Base-by-base conservation (phyloP, 2,797 vertebrate genomes). In the Lateolabrax maculatus region DNA sequence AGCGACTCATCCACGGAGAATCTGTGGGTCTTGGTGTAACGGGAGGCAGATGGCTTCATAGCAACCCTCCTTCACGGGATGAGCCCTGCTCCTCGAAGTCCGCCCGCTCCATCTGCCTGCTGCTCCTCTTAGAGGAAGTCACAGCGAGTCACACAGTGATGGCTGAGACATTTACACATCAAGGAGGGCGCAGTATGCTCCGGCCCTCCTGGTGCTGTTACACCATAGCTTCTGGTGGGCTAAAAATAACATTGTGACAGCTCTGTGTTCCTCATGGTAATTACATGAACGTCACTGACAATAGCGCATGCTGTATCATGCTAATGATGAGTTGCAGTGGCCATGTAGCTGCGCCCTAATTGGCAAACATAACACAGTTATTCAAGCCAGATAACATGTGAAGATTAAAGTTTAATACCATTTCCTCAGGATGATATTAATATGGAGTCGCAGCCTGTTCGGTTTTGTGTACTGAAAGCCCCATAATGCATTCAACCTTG, bases 1-100 rank as follows among this genome's bases (percentile, higher is more conserved):
- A 80, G 41, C 78, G 39, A 57, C 73, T 81, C 73, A 64, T 85
- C 71, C 76, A 48, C 18, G 11, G 57, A 71, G 69, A 53, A 73
- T 52, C 2, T 0, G 29, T 39, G 66, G 60, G 69, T 83, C 58
- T 67, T 68, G 77, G 79, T 39, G 57, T 75, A 86, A 79, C 37
- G 27, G 85, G 77, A 80, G 79, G 85, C 92, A 94, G 94, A 93
- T 92, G 93, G 90, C 84, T 88, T 89, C 71, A 64, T 71, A 73
- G 84, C 48, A 65, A 68, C 15, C 68, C 49, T 75, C 53, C 69
- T 79, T 60, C 53, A 46, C 7, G 29, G 58, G 64, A 52, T 16
- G 75, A 62, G 43, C 64, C 10, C 1, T 25, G 61, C 55, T 80
- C 53, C 66, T 78, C 53, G 44, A 87, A 83, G 71, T 84, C 51